A percentile compares a stretch with the other conserved stretches of the same genome.
Conservation (phyloP, 2,888 invertebrate species). For the Plebejus argus region DNA sequence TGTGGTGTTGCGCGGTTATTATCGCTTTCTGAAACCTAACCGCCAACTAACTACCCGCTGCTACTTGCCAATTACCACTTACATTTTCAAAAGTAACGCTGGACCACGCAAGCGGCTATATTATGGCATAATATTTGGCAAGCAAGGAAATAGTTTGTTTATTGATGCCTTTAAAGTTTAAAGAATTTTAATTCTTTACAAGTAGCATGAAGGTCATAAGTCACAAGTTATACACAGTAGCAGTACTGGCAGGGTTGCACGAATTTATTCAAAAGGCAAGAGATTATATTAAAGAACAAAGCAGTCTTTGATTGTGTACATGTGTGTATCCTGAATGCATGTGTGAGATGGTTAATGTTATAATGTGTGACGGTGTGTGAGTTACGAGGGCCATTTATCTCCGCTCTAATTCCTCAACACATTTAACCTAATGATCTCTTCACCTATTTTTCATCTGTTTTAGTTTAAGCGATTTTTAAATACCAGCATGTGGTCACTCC, state of each 20-base stretch:
- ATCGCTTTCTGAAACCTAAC: slow-evolving; percentile 9
- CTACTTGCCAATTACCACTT: background rate
- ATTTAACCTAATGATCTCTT: slow-evolving; percentile 6
- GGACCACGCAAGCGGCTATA: background rate
- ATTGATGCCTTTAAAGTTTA: background rate
- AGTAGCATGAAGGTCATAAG: background rate
- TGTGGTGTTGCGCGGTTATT: background rate
- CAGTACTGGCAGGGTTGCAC: background rate
- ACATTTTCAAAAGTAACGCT: background rate
- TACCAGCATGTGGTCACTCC: background rate
- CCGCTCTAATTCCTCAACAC: background rate
- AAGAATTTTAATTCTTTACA: background rate
- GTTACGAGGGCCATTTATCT: slow-evolving; percentile 15
- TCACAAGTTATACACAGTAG: background rate
- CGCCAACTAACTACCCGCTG: background rate
- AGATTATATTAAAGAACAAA: background rate
- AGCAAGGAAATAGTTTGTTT: background rate
- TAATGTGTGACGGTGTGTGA: background rate
- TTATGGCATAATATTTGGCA: background rate
- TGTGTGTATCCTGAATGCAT: background rate
- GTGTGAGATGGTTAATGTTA: background rate
- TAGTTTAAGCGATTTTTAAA: slow-evolving; percentile 12
- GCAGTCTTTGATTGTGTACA: background rate
- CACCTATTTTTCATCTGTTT: background rate
- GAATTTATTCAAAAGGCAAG: background rate